phyloP scores from a whole-genome alignment of 2,113 vertebrate genomes.

The Melanocharis versteri region DNA sequence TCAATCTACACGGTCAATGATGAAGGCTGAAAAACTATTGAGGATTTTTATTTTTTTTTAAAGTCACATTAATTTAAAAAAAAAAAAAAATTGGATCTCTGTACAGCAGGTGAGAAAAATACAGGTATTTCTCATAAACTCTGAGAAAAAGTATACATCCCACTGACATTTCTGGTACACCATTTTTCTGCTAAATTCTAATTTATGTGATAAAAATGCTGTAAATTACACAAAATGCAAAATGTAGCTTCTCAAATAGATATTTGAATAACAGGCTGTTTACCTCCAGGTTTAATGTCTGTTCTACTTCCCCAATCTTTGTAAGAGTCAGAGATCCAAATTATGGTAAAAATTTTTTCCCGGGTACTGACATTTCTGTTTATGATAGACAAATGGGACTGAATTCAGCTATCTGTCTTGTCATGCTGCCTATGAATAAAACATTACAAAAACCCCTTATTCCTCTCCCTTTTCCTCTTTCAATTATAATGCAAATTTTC shows the following conservation, averaged over 20 bases:
- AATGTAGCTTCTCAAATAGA: background rate
- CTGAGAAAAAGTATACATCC: background rate
- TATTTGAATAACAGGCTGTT: background rate
- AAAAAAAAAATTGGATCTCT: background rate
- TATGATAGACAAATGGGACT: background rate
- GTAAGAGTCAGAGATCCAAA: background rate
- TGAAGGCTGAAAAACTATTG: background rate
- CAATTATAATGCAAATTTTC: background rate
- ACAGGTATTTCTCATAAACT: background rate
- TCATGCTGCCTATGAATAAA: background rate
- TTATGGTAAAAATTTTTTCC: background rate
- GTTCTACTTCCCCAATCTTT: background rate
- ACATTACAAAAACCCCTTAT: fast-evolving
- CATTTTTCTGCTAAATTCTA: background rate
- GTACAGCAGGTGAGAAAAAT: background rate
- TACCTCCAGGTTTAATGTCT: background rate
- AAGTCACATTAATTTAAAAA: no score
- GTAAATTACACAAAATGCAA: background rate
- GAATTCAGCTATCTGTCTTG: background rate
- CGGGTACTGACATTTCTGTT: background rate
- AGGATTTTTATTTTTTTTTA: background rate
- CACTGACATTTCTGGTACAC: background rate
- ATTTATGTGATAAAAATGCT: background rate
- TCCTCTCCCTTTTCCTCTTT: background rate
- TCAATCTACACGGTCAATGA: background rate